Base-by-base conservation (phyloP, 1,140 invertebrate genomes). In the Zaprionus inermis region DNA sequence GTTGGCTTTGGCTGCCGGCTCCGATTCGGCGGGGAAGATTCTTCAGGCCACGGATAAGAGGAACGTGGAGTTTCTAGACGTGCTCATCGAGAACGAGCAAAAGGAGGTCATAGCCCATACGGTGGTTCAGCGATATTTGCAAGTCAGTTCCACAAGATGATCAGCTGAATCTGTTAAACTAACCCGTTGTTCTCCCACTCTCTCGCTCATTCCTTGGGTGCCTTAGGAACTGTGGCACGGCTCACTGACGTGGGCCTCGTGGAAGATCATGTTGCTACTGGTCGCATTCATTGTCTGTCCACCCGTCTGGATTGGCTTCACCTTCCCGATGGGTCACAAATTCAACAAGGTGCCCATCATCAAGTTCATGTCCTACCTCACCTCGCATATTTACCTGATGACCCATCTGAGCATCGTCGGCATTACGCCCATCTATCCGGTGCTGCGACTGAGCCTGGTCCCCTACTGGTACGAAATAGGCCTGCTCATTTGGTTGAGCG, bases 311-410 rank as follows among this genome's bases (percentile, higher is more conserved):
- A 94, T 99, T 59, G 95, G 97, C 11, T 98, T 99, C 92, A 99
- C 98, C 36, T 94, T 99, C 78, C 98, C 98, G 11, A 93, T 99
- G 76, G 97, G 97, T 20, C 98, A 98, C 93, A 97, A 97, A 92
- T 99, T 98, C 93, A 97, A 98, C 94, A 98, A 97, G 93, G 96
- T 97, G 81, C 99, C 99, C 18, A 99, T 99, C 78, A 99, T 99
- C 86, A 99, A 99, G 93, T 99, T 99, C 92, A 99, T 99, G 97
- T 98, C 98, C 12, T 99, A 99, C 93, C 94, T 99, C 57, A 99
- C 98, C 1, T 99, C 99, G 1, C 99, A 99, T 93, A 96, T 99
- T 76, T 99, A 99, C 93, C 95, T 99, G 59, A 99, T 99, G 96
- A 93, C 98, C 54, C 95, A 99, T 73, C 95, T 99, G 75, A 95